Conservation (phyloP, 1,140 invertebrate genomes). For the Bombus waltoni region DNA sequence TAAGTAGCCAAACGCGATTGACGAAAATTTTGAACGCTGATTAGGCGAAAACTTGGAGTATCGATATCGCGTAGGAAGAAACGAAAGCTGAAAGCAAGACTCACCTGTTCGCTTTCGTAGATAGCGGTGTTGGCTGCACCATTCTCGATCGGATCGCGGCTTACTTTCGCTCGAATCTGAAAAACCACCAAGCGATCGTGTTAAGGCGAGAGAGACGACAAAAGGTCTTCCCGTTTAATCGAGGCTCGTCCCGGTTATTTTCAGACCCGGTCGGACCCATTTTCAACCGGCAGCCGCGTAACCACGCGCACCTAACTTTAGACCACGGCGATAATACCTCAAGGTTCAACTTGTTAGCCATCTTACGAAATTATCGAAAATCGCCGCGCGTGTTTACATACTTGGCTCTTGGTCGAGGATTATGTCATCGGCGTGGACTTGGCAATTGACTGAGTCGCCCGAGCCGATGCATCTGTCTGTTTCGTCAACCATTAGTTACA, state of each 20-base stretch:
- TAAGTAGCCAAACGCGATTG: too few relatives aligned
- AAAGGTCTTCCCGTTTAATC: background rate
- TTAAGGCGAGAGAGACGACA: background rate
- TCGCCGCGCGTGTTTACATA: slow-evolving; percentile 65
- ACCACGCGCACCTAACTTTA: slow-evolving; percentile 60
- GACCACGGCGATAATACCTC: slow-evolving; percentile 68
- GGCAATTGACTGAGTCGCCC: slow-evolving; percentile 14
- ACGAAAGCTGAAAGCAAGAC: background rate
- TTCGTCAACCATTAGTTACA: background rate
- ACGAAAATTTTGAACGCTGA: too few relatives aligned
- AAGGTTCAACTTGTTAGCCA: slow-evolving; percentile 65
- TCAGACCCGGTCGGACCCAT: slow-evolving; percentile 44
- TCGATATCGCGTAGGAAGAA: too few relatives aligned
- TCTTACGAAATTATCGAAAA: slow-evolving; percentile 70
- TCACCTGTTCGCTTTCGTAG: slow-evolving; percentile 72
- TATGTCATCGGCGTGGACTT: slow-evolving; percentile 64
- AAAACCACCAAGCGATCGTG: slow-evolving; percentile 44
- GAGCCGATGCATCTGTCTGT: background rate
- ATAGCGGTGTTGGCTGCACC: slow-evolving; percentile 53
- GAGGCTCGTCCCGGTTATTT: slow-evolving; percentile 37
- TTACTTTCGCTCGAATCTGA: slow-evolving; percentile 70
- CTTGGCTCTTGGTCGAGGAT: slow-evolving; percentile 58
- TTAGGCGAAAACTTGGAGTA: too few relatives aligned
- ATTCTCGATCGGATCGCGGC: slow-evolving; percentile 66
- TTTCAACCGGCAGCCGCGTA: slow-evolving; percentile 42